Evolutionary conservation across 1,140 invertebrate genomes (phyloP).

Genomic region (Drosophila prosaltans): DNA sequence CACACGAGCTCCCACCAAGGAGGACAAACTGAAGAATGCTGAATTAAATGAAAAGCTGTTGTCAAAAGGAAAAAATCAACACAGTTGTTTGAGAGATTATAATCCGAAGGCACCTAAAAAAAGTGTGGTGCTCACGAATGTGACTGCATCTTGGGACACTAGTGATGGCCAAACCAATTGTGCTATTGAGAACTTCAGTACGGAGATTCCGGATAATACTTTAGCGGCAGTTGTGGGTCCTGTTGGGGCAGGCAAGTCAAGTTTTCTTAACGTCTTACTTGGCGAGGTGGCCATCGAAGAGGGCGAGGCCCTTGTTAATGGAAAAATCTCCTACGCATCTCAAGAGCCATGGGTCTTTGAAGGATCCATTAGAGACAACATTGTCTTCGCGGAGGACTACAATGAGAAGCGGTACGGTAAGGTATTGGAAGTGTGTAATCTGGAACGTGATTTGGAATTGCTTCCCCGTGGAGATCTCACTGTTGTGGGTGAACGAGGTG

Average conservation of each 20-base stretch:
- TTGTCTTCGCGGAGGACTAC: conserved; percentile 90
- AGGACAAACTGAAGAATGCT: conserved; percentile 50
- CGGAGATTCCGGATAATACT: conserved; percentile 86
- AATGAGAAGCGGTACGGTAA: conserved; percentile 86
- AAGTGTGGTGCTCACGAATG: conserved; percentile 83
- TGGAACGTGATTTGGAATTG: conserved; percentile 88
- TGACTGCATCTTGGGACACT: conserved; percentile 84
- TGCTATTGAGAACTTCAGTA: conserved; percentile 84
- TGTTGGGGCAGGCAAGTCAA: conserved; percentile 91
- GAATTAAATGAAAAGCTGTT: conserved; percentile 59
- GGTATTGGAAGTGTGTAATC: conserved; percentile 87
- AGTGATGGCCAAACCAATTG: conserved; percentile 53
- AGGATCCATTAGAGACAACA: conserved; percentile 89
- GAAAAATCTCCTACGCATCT: conserved; percentile 90
- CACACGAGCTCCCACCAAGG: conserved; percentile 41
- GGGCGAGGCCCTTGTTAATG: conserved; percentile 86
- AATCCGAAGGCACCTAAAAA: conserved; percentile 67
- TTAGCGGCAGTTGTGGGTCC: conserved; percentile 90
- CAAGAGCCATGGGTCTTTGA: conserved; percentile 90
- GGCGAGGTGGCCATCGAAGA: conserved; percentile 86
- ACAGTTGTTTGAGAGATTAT: conserved; percentile 55
- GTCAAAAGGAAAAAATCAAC: conserved; percentile 37
- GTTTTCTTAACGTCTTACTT: conserved; percentile 90
- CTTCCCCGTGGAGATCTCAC: conserved; percentile 88
- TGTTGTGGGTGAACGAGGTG: conserved; percentile 89